phyloP scores from a whole-genome alignment of 2,113 vertebrate genomes.

The Gyps fulvus region DNA sequence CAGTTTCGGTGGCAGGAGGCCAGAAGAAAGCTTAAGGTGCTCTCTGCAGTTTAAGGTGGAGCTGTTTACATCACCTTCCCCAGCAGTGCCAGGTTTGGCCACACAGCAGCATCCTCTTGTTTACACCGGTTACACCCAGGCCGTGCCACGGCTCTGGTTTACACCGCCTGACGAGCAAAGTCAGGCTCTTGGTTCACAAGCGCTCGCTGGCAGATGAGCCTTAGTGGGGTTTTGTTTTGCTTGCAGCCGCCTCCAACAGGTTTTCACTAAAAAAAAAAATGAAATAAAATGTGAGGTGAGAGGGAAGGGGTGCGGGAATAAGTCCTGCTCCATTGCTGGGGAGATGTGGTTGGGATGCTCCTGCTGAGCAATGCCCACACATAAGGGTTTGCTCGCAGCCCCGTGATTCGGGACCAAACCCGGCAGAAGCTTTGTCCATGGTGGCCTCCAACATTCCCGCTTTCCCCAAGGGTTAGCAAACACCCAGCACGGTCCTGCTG shows the following conservation, averaged over 20 bases:
- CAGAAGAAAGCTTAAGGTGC: slow-evolving; percentile 62
- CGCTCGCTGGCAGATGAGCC: accelerated
- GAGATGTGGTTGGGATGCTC: background rate
- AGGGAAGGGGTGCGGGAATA: background rate
- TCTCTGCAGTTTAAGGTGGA: slow-evolving; percentile 69
- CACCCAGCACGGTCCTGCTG: background rate
- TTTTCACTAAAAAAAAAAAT: background rate
- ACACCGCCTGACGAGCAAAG: accelerated
- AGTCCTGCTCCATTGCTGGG: background rate
- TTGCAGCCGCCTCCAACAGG: accelerated
- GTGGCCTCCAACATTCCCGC: background rate
- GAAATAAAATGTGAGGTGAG: background rate
- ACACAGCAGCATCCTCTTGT: background rate
- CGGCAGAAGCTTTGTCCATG: background rate
- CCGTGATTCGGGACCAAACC: background rate
- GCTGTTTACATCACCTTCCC: background rate
- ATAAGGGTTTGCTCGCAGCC: accelerated
- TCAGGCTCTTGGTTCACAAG: accelerated
- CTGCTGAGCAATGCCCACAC: accelerated
- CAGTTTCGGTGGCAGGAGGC: slow-evolving; percentile 52
- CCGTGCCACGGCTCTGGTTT: background rate
- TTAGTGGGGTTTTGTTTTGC: background rate
- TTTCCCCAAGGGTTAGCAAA: background rate
- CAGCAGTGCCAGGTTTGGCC: background rate
- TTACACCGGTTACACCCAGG: accelerated